These are phyloP conservation scores for Andricus quercusramuli DNA, from an alignment of 2,888 invertebrate species.

Conservation along the genomic window DNA sequence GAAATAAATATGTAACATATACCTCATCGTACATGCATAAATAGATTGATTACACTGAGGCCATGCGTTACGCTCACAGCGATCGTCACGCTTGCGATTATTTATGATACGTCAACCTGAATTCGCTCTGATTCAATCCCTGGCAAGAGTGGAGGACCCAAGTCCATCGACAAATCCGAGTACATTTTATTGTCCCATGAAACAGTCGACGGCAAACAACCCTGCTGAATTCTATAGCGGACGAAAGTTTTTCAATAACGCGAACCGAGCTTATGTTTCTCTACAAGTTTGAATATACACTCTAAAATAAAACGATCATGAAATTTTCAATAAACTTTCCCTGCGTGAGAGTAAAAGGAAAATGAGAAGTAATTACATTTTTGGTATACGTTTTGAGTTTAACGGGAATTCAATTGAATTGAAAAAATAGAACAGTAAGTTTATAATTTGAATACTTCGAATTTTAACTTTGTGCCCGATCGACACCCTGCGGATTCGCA, in stretches of 20 bases:
- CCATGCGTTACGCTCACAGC: conserved; percentile 1
- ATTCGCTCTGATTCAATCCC: conserved; percentile 3
- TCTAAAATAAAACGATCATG: background rate
- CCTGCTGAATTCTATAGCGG: background rate
- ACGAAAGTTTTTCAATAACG: conserved; percentile 24
- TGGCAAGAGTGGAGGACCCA: background rate
- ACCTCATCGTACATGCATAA: conserved; percentile 6
- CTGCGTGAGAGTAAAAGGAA: background rate
- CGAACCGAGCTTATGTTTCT: background rate
- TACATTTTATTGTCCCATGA: background rate
- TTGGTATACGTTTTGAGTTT: background rate
- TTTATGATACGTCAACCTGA: background rate
- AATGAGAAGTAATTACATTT: conserved; percentile 12
- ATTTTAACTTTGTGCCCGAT: background rate
- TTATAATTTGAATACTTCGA: background rate
- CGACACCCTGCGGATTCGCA: background rate
- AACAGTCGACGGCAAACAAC: conserved; percentile 10
- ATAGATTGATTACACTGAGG: background rate
- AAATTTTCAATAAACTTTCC: background rate
- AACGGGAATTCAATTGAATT: background rate
- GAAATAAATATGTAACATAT: background rate
- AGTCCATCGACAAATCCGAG: conserved; percentile 3
- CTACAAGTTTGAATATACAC: background rate
- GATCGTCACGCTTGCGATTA: conserved; percentile 7
- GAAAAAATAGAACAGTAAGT: background rate